Evolutionary conservation across 2,113 vertebrate species (phyloP).

Genomic region (Acrocephalus arundinaceus): DNA sequence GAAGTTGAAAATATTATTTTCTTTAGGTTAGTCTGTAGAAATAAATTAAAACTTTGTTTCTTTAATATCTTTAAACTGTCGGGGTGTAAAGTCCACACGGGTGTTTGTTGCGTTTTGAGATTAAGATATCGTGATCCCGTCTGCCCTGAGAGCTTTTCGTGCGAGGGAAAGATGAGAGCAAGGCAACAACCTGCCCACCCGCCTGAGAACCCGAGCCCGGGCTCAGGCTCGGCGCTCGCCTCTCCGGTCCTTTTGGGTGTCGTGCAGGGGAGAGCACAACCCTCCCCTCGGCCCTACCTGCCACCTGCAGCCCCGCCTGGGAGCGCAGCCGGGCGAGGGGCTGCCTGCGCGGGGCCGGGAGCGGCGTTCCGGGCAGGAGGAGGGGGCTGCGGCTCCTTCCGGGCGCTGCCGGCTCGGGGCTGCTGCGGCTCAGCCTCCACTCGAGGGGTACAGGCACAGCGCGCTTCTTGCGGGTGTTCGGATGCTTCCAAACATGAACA

Average conservation of each 20-base stretch:
- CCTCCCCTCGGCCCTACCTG: not conserved
- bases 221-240: not conserved
- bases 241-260: no score
- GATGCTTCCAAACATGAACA: rapidly evolving
- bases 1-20: not conserved
- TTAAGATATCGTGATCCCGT: not conserved
- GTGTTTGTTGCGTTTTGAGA: not conserved
- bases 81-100: not conserved
- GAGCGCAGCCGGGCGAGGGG: not conserved
- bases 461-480: not conserved
- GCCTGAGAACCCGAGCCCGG: no score
- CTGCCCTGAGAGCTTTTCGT: no score
- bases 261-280: no score
- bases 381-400: not conserved
- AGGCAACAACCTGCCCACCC: rapidly evolving
- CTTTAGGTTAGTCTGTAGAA: not conserved
- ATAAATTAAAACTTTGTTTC: not conserved
- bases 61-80: not conserved
- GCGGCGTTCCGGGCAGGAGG: not conserved
- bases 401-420: no score
- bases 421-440: not conserved
- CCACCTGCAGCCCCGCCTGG: not conserved
- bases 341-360: not conserved
- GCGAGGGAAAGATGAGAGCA: not conserved
- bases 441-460: not conserved